phyloP scores from a whole-genome alignment of 1,140 invertebrate genomes.

The Ceratoteleas bidentatus region DNA sequence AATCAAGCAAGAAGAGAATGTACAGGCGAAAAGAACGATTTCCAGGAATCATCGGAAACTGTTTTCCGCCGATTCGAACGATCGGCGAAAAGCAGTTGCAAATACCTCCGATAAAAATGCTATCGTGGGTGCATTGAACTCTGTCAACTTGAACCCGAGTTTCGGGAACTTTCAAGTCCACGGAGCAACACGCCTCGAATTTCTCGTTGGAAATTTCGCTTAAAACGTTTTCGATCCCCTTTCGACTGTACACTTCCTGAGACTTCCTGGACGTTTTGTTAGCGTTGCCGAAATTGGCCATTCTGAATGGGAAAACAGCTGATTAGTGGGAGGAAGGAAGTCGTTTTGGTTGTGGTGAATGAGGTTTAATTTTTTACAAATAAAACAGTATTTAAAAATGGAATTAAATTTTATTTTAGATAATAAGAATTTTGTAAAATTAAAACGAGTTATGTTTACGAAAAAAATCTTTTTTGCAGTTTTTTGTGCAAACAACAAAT shows the following conservation, averaged over 20 bases:
- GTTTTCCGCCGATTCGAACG: too few relatives aligned
- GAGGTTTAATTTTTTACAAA: slow-evolving; percentile 2
- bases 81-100: too few relatives aligned
- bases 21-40: too few relatives aligned
- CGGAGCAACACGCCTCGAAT: slow-evolving; percentile 78
- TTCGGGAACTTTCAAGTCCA: slow-evolving; percentile 79
- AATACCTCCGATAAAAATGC: slow-evolving; percentile 85
- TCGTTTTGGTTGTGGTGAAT: not conserved
- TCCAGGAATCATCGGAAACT: too few relatives aligned
- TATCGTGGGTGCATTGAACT: slow-evolving; percentile 80
- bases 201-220: slow-evolving; percentile 75
- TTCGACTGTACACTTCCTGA: slow-evolving; percentile 81
- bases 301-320: slow-evolving; percentile 28
- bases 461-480: too few relatives aligned
- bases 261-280: slow-evolving; percentile 71
- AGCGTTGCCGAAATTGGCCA: slow-evolving; percentile 48
- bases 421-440: too few relatives aligned
- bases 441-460: too few relatives aligned
- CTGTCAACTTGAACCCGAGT: slow-evolving; percentile 75
- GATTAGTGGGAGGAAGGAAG: not conserved
- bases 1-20: too few relatives aligned
- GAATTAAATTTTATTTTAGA: too few relatives aligned
- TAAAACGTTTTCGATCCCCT: slow-evolving; percentile 81
- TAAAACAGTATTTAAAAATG: not conserved
- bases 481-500: too few relatives aligned